phyloP scores from a whole-genome alignment of 2,888 invertebrate genomes.

The Drosophila anomalata region DNA sequence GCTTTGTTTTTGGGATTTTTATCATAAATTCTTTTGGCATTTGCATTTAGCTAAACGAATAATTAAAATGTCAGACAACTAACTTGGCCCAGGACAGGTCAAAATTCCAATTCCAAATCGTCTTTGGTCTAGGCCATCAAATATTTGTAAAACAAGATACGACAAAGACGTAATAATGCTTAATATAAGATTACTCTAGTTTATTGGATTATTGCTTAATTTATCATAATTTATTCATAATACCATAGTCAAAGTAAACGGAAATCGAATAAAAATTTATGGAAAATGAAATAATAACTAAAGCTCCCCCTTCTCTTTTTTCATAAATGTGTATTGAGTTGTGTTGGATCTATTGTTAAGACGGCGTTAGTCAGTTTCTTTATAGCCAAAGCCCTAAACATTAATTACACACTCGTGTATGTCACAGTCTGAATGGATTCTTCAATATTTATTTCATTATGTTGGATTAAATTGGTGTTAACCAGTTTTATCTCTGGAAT shows the following conservation, averaged over 20 bases:
- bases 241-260: conserved; percentile 24
- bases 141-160: conserved; percentile 59
- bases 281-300: conserved; percentile 48
- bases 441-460: conserved; percentile 65
- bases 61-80: conserved; percentile 66
- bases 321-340: conserved; percentile 45
- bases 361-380: conserved; percentile 68
- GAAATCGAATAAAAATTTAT: conserved; percentile 56
- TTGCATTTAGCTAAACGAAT: conserved; percentile 55
- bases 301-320: conserved; percentile 26
- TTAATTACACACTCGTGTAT: conserved; percentile 66
- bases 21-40: conserved; percentile 46
- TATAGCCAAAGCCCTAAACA: conserved; percentile 51
- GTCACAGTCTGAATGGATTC: conserved; percentile 33
- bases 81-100: conserved; percentile 40
- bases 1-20: conserved; percentile 36
- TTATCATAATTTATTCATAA: conserved; percentile 79
- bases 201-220: conserved; percentile 78
- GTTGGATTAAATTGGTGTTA: conserved; percentile 18
- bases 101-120: conserved; percentile 33
- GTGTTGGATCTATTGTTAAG: conserved; percentile 55
- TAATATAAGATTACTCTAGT: conserved; percentile 73
- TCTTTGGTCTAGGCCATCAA: conserved; percentile 47
- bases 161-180: conserved; percentile 70
- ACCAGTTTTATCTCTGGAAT: conserved; percentile 59